Evolutionary conservation across 2,888 invertebrate species (phyloP), one percentile per base, ranked within the genome.

Genomic region (Ennomos fuscantarius): DNA sequence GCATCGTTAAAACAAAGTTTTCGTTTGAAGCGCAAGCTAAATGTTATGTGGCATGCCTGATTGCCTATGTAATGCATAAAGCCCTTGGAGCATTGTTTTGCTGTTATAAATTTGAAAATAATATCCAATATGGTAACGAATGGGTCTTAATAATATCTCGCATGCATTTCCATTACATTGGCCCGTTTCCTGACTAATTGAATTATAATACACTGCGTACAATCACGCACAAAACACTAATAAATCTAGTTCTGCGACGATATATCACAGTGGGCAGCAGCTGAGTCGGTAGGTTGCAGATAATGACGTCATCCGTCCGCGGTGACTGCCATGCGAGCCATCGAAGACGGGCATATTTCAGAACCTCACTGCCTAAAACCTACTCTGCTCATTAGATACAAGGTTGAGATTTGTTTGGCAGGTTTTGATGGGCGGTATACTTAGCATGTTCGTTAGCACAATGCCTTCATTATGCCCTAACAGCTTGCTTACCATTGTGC

Each of bases 401-500:
- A 47, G 53, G 62, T 63, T 36, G 43, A 45, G 37, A 52, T 40
- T 67, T 37, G 9, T 49, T 31, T 53, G 55, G 42, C 53, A 41
- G 31, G 35, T 36, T 41, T 40, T 32, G 35, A 40, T 15, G 52
- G 57, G 51, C 58, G 48, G 50, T 55, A 58, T 59, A 62, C 57
- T 55, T 56, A 63, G 60, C 52, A 59, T 59, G 57, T 60, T 60
- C 65, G 52, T 60, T 62, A 63, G 60, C 74, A 88, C 89, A 88
- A 88, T 87, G 79, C 84, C 84, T 86, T 88, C 87, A 88, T 88
- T 88, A 88, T 84, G 75, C 74, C 70, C 76, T 78, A 81, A 80
- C 84, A 82, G 84, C 87, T 86, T 84, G 86, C 87, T 84, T 82
- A 82, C 84, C 78, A 87, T 86, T 84, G 84, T 82, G 80, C 76